phyloP scores from a whole-genome alignment of 1,140 invertebrate species.

The Euschistus heros region DNA sequence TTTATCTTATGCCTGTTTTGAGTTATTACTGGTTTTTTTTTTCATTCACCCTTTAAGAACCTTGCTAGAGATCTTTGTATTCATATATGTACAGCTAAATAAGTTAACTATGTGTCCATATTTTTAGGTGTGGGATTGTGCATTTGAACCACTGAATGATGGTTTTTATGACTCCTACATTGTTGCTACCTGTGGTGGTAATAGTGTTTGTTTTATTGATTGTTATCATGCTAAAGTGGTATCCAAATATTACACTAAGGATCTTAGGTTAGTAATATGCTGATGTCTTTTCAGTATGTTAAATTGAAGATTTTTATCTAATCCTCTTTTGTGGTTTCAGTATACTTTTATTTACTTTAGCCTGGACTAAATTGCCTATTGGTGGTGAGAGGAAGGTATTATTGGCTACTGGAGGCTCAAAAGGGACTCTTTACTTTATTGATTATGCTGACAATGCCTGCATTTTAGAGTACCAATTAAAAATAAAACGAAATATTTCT shows the following conservation, averaged over 20 bases:
- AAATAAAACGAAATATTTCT: conserved; percentile 7
- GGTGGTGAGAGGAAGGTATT: conserved; percentile 34
- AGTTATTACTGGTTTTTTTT: no score
- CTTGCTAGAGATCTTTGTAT: no score
- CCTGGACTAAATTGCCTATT: conserved; percentile 7
- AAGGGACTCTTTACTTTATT: conserved; percentile 33
- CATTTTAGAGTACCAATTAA: neutral
- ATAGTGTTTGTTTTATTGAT: conserved; percentile 42
- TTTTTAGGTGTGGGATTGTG: conserved; percentile 40
- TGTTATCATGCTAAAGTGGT: conserved; percentile 38
- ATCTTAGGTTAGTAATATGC: conserved; percentile 24
- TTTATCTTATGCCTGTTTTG: no score
- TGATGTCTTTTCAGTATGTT: neutral
- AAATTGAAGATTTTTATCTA: neutral
- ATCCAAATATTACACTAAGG: conserved; percentile 37
- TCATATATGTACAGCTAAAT: no score
- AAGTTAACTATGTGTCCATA: no score
- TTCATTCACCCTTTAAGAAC: no score
- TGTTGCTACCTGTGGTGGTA: conserved; percentile 43
- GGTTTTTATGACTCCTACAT: conserved; percentile 32
- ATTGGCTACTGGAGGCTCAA: conserved; percentile 38
- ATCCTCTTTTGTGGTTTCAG: conserved; percentile 6
- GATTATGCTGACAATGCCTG: conserved; percentile 26
- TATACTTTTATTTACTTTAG: conserved; percentile 16
- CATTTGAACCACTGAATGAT: conserved; percentile 37